Evolutionary conservation across 2,888 invertebrate genomes (phyloP).

Genomic region (Dione juno): DNA sequence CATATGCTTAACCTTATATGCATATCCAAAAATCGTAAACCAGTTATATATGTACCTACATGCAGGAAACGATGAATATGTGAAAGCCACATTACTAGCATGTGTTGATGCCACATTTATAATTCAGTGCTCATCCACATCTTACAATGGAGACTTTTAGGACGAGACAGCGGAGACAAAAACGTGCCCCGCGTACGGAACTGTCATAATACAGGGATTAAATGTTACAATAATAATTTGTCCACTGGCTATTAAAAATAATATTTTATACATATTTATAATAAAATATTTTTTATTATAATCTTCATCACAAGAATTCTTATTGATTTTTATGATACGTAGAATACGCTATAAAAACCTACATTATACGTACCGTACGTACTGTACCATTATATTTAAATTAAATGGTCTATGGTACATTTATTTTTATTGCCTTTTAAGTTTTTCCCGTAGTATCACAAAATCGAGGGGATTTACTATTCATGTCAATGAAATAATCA

Average conservation of each 20-base stretch:
- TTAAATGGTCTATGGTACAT: too few relatives aligned
- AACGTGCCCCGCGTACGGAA: constrained; percentile 41
- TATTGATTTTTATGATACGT: too few relatives aligned
- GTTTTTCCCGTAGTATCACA: too few relatives aligned
- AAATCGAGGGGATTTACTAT: too few relatives aligned
- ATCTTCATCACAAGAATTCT: background rate
- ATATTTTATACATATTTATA: background rate
- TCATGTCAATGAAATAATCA: too few relatives aligned
- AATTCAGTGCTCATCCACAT: constrained; percentile 55
- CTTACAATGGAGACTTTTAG: constrained; percentile 52
- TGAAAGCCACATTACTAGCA: constrained; percentile 1
- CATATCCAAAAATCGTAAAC: background rate
- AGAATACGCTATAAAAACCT: too few relatives aligned
- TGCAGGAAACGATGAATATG: background rate
- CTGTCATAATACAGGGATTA: constrained; percentile 1
- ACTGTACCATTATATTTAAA: too few relatives aligned
- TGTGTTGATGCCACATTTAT: constrained; percentile 45
- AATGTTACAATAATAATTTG: background rate
- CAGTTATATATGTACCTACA: background rate
- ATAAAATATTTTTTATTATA: background rate
- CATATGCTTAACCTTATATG: background rate
- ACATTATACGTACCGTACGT: too few relatives aligned
- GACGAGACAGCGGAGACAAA: constrained; percentile 49
- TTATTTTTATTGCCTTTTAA: too few relatives aligned
- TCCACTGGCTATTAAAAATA: constrained; percentile 1